Conservation (phyloP, 2,113 vertebrate genomes). For the Pandion haliaetus region DNA sequence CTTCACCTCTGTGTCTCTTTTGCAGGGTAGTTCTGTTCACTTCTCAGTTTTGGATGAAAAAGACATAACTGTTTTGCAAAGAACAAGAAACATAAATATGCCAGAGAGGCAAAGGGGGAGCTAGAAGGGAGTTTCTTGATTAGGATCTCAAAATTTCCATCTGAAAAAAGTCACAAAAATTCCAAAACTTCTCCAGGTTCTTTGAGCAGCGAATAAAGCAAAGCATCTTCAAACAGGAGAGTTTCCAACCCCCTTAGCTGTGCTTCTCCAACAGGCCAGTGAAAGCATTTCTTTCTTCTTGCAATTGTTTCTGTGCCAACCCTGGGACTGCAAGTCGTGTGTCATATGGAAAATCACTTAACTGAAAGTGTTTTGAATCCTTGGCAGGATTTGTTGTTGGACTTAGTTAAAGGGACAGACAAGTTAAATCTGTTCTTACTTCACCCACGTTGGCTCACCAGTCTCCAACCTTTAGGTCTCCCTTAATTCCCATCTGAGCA, state of each 20-base stretch:
- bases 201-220: neutral
- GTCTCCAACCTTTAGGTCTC: neutral
- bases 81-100: neutral
- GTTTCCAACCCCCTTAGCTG: neutral
- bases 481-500: neutral
- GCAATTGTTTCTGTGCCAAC: neutral
- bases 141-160: neutral
- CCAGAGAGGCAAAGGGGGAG: neutral
- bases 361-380: neutral
- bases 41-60: neutral
- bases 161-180: neutral
- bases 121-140: neutral
- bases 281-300: neutral
- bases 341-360: neutral
- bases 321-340: neutral
- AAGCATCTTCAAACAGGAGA: neutral
- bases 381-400: neutral
- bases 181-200: neutral
- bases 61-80: neutral
- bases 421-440: neutral
- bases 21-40: neutral
- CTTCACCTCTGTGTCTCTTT: neutral
- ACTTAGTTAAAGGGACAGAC: neutral
- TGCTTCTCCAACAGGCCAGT: neutral
- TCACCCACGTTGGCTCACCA: fast-evolving